phyloP scores from a whole-genome alignment of 1,140 invertebrate species.

The Ganaspis sp. region DNA sequence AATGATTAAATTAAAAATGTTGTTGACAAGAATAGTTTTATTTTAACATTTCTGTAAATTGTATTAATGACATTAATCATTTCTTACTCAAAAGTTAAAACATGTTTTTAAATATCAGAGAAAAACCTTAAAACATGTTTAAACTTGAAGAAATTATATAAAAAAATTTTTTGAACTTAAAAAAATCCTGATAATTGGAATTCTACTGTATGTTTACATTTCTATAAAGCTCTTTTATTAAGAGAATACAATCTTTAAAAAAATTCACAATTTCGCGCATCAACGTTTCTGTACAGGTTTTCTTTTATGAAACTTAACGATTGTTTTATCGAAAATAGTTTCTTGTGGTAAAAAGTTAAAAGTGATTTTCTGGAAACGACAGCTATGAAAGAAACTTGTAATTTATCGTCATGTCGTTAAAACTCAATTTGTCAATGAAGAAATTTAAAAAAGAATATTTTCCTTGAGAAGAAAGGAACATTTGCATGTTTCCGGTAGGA shows the following conservation, averaged over 20 bases:
- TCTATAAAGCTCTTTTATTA: too few species aligned
- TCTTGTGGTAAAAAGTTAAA: slow-evolving; percentile 6
- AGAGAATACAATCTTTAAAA: neutral
- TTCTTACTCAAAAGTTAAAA: too few species aligned
- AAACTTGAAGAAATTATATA: too few species aligned
- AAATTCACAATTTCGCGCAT: neutral
- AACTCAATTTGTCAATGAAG: neutral
- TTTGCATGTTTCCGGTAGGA: neutral
- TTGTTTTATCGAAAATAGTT: neutral
- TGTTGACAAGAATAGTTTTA: too few species aligned
- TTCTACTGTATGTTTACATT: too few species aligned
- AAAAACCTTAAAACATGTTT: too few species aligned
- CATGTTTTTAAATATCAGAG: too few species aligned
- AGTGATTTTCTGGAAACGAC: slow-evolving; percentile 8
- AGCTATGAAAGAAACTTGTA: slow-evolving; percentile 1
- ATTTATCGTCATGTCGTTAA: neutral
- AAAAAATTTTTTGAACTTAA: too few species aligned
- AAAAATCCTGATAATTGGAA: too few species aligned
- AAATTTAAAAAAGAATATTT: neutral
- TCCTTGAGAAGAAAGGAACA: neutral
- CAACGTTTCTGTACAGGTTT: neutral
- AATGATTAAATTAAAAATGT: too few species aligned
- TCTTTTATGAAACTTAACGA: slow-evolving; percentile 4
- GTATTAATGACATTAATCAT: too few species aligned
- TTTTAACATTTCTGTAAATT: too few species aligned